A percentile compares a stretch with the other conserved stretches of the same genome.
Conservation (phyloP, 2,888 invertebrate species). For the Alitta virens region DNA sequence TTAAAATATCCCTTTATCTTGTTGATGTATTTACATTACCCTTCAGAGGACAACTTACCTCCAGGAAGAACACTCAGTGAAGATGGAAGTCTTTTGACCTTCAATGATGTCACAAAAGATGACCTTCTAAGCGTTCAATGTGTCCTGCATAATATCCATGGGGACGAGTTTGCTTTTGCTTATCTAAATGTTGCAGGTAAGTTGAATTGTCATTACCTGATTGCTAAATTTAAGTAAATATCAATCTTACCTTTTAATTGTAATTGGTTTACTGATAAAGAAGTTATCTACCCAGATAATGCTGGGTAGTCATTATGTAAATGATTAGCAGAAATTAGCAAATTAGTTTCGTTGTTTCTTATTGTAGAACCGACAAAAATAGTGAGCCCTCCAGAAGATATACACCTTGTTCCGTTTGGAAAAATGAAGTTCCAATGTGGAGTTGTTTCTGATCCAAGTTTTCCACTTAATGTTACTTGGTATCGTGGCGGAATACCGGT, state of each 20-base stretch:
- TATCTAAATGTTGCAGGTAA: constrained; percentile 13
- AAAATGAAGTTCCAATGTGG: constrained; percentile 14
- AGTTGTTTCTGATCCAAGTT: constrained; percentile 17
- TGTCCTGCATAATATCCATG: constrained; percentile 8
- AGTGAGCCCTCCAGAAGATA: constrained; percentile 9
- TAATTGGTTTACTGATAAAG: too few relatives aligned
- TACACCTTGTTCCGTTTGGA: constrained; percentile 4
- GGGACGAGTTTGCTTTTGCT: constrained; percentile 6
- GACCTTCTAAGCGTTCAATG: constrained; percentile 12
- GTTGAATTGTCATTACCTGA: too few relatives aligned
- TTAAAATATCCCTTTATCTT: too few relatives aligned
- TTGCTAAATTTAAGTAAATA: too few relatives aligned
- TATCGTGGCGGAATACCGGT: constrained; percentile 11
- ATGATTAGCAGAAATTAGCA: too few relatives aligned
- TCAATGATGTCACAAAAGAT: constrained; percentile 3
- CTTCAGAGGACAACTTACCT: constrained; percentile 1
- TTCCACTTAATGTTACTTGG: constrained; percentile 19
- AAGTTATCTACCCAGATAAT: too few relatives aligned
- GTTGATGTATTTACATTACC: too few relatives aligned
- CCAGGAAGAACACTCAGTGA: neutral
- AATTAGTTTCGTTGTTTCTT: too few relatives aligned
- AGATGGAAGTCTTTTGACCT: constrained; percentile 6
- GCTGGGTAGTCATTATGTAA: too few relatives aligned
- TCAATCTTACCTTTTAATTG: too few relatives aligned
- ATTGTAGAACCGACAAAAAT: constrained; percentile 1